These are phyloP conservation scores for Leptoclinus maculatus DNA, from an alignment of 2,797 vertebrate genomes.

Conservation along the genomic window DNA sequence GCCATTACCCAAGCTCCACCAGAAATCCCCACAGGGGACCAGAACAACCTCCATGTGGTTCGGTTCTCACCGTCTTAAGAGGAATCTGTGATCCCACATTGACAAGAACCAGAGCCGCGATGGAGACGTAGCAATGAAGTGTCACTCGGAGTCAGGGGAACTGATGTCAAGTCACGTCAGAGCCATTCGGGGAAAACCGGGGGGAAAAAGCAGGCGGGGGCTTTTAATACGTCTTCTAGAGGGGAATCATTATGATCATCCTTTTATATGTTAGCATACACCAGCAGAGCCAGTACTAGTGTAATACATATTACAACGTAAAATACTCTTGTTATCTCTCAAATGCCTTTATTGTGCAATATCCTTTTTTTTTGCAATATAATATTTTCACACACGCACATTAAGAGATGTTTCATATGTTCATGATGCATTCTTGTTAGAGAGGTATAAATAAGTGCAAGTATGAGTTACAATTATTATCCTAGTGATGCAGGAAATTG, in stretches of 20 bases:
- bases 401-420: not conserved
- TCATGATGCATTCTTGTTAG: not conserved
- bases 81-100: conserved; percentile 55
- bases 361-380: no score
- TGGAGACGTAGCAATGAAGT: conserved; percentile 59
- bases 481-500: not conserved
- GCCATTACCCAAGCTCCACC: conserved; percentile 61
- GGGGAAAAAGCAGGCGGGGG: not conserved
- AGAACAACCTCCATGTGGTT: conserved; percentile 61
- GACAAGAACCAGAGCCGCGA: conserved; percentile 70
- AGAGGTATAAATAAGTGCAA: not conserved
- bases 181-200: not conserved
- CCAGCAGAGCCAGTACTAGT: not conserved
- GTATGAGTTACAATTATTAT: not conserved
- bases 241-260: conserved; percentile 8
- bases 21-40: conserved; percentile 59
- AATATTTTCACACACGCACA: not conserved
- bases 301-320: not conserved
- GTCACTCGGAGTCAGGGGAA: conserved; percentile 63
- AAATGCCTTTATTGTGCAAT: not conserved
- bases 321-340: not conserved
- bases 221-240: conserved; percentile 14
- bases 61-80: conserved; percentile 66
- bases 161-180: conserved; percentile 44
- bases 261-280: conserved; percentile 1